Conservation (phyloP, 2,888 invertebrate genomes). For the Plemyria rubiginata region DNA sequence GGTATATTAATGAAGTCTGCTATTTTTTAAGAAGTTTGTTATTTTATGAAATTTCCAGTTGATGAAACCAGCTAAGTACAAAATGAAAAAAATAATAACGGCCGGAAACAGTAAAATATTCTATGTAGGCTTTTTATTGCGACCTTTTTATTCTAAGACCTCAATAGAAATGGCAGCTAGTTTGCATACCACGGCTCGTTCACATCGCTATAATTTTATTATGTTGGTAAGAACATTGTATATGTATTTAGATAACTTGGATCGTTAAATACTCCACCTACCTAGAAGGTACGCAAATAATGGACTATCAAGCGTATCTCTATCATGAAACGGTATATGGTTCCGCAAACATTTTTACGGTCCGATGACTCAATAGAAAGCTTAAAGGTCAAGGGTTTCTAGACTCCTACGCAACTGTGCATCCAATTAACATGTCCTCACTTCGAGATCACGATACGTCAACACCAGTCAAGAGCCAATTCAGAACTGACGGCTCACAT, state of each 20-base stretch:
- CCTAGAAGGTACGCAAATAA: constrained; percentile 12
- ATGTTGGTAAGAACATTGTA: constrained; percentile 17
- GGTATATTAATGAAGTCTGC: too few relatives aligned
- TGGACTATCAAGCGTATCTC: constrained; percentile 26
- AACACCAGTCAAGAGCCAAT: constrained; percentile 73
- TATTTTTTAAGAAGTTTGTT: too few relatives aligned
- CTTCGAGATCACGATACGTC: constrained; percentile 76
- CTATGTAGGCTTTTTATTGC: neutral
- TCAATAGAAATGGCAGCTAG: constrained; percentile 4
- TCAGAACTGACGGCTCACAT: constrained; percentile 74
- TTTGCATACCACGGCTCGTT: constrained; percentile 18
- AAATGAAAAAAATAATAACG: too few relatives aligned
- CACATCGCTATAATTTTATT: neutral
- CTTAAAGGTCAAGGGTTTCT: constrained; percentile 37
- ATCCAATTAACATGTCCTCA: constrained; percentile 79
- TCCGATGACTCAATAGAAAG: constrained; percentile 33
- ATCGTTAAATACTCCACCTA: constrained; percentile 15
- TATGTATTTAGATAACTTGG: constrained; percentile 6
- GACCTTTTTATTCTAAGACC: neutral
- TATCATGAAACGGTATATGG: constrained; percentile 29
- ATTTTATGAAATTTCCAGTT: too few relatives aligned
- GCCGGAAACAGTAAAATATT: too few relatives aligned
- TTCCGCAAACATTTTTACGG: constrained; percentile 35
- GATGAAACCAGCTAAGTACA: too few relatives aligned
- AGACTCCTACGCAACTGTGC: constrained; percentile 55